Evolutionary conservation across 1,140 invertebrate species (phyloP).

Genomic region (Ooceraea biroi): DNA sequence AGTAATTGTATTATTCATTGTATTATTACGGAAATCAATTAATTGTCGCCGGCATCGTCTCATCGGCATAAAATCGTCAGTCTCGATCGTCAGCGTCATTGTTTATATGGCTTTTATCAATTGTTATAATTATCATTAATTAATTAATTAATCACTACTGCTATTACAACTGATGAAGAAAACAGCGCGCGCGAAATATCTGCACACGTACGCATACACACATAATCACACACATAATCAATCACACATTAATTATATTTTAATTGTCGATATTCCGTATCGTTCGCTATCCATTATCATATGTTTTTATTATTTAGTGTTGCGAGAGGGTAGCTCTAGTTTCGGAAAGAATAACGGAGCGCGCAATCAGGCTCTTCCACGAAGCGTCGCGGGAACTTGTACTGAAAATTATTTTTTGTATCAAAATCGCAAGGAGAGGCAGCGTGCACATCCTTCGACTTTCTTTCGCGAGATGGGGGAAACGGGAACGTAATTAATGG

Average conservation of each 20-base stretch:
- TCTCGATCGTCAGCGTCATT: conserved; percentile 45
- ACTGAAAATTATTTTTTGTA: conserved; percentile 84
- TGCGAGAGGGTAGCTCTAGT: conserved; percentile 71
- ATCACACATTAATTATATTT: conserved; percentile 67
- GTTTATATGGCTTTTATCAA: conserved; percentile 47
- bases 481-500: background rate
- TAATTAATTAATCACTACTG: conserved; percentile 30
- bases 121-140: conserved; percentile 65
- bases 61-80: conserved; percentile 45
- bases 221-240: background rate
- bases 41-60: conserved; percentile 57
- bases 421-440: conserved; percentile 72
- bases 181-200: background rate
- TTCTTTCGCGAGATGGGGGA: conserved; percentile 57
- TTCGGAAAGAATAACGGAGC: conserved; percentile 67
- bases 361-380: conserved; percentile 69
- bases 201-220: background rate
- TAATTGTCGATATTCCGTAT: conserved; percentile 61
- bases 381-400: conserved; percentile 69
- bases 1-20: conserved; percentile 64
- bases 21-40: conserved; percentile 73
- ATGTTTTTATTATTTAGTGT: conserved; percentile 73
- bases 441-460: conserved; percentile 37
- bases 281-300: conserved; percentile 65
- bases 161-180: conserved; percentile 19